Base-by-base conservation (phyloP, 2,888 invertebrate genomes). In the Tuberolachnus salignus region DNA sequence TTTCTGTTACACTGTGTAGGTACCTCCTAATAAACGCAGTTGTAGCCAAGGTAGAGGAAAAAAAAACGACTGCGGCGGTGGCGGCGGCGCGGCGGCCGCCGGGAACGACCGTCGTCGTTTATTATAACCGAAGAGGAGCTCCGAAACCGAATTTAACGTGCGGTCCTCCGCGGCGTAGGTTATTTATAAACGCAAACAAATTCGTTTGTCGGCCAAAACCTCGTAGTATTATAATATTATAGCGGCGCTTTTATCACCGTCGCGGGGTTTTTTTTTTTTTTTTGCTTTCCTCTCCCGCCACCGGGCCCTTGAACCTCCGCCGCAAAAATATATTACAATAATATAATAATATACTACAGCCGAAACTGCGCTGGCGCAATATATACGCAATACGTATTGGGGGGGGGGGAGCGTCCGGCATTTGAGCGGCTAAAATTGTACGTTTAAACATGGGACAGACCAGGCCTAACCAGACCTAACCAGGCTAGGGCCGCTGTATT, bases 181-280 rank as follows among this genome's bases (percentile, higher is more conserved):
- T 61, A 59, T 72, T 72, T 72, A 59, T 72, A 61, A 72, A 61
- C 8, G 19, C 19, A 72, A 61, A 72, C 72, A 72, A 59, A 46
- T 34, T 26, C 72, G 72, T 61, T 49, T 49, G 72, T 59, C 34
- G 59, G 26, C 59, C 49, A 49, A 59, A 49, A n/a, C 49, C n/a
- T 51, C 23, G 13, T 57, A 34, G 26, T 59, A 59, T 59, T 59
- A 59, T 59, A 59, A 26, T 26, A 63, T n/a, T 51, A 66, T 49
- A 16, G 10, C 23, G 14, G 14, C 14, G n/a, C n/a, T 51, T 46
- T 61, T 53, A 19, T 16, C 71, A 3, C 19, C 13, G 3, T 23
- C 10, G 23, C n/a, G 1, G 10, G 8, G 57, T 23, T 44, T 34
- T 23, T 49, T 55, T 55, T 26, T 1, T 61, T 61, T 61, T 16